Evolutionary conservation across 2,113 vertebrate species (phyloP), one percentile per base, ranked within the genome.

Genomic region (Hippolais icterina): DNA sequence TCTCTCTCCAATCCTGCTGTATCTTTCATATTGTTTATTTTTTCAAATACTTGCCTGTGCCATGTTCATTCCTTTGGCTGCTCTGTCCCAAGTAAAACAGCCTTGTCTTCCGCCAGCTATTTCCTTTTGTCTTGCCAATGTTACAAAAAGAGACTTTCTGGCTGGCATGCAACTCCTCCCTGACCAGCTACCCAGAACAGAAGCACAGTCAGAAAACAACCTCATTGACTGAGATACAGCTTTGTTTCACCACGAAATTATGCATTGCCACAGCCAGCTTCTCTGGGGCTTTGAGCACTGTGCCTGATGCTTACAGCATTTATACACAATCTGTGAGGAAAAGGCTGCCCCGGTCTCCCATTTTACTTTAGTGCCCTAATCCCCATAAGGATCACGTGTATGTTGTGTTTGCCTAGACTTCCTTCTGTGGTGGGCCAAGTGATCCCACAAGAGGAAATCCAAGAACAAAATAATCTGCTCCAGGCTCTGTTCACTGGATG

Each of bases 161-260:
- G 76, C 60, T 94, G 82, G 59, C 52, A 77, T 56, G 50, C 29
- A 66, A 19, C 66, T 80, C 93, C 66, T 83, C 85, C 75, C 83
- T 50, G 24, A 83, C 61, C 50, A 54, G 47, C 59, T 60, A 88
- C 68, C 64, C 85, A 91, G 87, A 95, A 93, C 88, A 96, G 87
- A 94, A 95, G 75, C 39, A 10, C 1, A 77, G 29, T 68, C 39
- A 89, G 75, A 84, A 91, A 95, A 91, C 84, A 13, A 52, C 31
- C 37, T 80, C 84, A 79, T n/a, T 91, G 92, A 92, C 86, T 94
- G 63, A 63, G 39, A 72, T 3, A 5, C 28, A 79, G 52, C 52
- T 93, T 83, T 31, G 3, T 84, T 81, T 89, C 54, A 74, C 17
- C 69, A 52, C 1, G 0, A 49, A 83, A 70, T 56, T 65, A 72